These are phyloP conservation scores for Actinopyga echinites DNA, from an alignment of 53 echinoderm and acorn worm genomes.

Conservation along the genomic window DNA sequence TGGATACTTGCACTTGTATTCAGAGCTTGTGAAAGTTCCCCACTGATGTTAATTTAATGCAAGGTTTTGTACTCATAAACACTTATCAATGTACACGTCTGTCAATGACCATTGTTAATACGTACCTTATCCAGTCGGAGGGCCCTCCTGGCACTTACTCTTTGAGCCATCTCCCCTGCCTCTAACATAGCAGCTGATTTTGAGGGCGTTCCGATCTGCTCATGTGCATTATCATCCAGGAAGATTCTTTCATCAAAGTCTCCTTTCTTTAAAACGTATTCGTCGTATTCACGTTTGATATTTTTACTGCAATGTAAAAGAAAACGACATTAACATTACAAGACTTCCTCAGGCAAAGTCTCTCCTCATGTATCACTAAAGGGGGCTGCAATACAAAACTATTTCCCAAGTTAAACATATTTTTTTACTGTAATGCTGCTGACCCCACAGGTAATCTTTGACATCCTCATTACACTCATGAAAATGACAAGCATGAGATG, in stretches of 20 bases:
- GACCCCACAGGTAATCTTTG: too few species aligned
- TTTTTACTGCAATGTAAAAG: conserved; percentile 65
- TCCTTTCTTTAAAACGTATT: conserved; percentile 92
- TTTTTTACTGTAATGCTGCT: too few species aligned
- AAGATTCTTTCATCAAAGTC: conserved; percentile 98
- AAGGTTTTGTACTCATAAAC: too few species aligned
- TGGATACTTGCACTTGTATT: too few species aligned
- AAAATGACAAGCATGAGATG: too few species aligned
- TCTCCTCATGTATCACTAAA: not conserved
- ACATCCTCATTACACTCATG: too few species aligned
- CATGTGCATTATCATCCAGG: conserved; percentile 87
- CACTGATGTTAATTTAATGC: too few species aligned
- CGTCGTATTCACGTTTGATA: conserved; percentile 87
- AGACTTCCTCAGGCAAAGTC: not conserved
- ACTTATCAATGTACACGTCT: too few species aligned
- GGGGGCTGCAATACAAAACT: too few species aligned
- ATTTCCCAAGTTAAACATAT: too few species aligned
- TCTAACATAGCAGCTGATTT: conserved; percentile 63
- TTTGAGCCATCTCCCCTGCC: conserved; percentile 28
- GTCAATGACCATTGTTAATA: too few species aligned
- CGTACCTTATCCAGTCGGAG: conserved; percentile 50
- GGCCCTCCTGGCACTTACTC: conserved; percentile 39
- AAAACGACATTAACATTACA: not conserved
- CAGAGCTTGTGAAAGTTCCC: too few species aligned
- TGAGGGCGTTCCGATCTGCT: conserved; percentile 95